Base-by-base conservation (phyloP, 2,888 invertebrate species). In the Cephalotes varians region DNA sequence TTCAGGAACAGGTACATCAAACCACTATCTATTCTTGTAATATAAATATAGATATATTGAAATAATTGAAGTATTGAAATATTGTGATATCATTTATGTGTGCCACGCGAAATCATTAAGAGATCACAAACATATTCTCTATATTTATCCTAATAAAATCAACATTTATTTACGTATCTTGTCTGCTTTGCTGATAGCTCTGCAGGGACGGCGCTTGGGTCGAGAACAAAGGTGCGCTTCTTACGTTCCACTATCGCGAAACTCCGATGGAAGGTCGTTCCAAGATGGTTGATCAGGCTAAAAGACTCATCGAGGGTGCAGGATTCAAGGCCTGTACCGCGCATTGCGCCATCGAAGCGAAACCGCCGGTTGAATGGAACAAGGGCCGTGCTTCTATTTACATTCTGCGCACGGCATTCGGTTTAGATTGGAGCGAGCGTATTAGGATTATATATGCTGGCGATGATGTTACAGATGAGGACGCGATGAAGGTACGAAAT, bases 191-290 rank as follows among this genome's bases (percentile, higher is more conserved):
- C 0, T 31, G 7, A 28, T 21, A 40, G 97, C 97, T 98, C 3
- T 98, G 98, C 94, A 96, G 96, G 88, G 98, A 98, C 91, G 98
- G 98, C 4, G 98, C 98, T 0, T 98, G 98, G 98, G 98, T 98
- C 10, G 98, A 98, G 94, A 98, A 98, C 95, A 98, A 98, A 93
- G 98, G 98, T 0, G 97, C 98, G 0, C 95, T 98, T 9, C 95
- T 98, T 54, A 98, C 98, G 2, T 98, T 98, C 96, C 98, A 98
- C 94, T 98, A 96, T 95, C 96, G 98, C 10, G 98, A 98, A 95
- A 97, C 98, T 0, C 98, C 98, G 12, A 93, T 96, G 73, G 95
- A 96, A 71, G 95, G 96, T 87, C 96, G 98, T 60, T 95, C 96
- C 0, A 96, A 95, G 6, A 95, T 98, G 93, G 96, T 97, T 1